Percentiles rank a stretch among this genome's conserved stretches.
These are phyloP conservation scores for Cancer borealis DNA, from an alignment of 2,888 invertebrate genomes.

Conservation along the genomic window DNA sequence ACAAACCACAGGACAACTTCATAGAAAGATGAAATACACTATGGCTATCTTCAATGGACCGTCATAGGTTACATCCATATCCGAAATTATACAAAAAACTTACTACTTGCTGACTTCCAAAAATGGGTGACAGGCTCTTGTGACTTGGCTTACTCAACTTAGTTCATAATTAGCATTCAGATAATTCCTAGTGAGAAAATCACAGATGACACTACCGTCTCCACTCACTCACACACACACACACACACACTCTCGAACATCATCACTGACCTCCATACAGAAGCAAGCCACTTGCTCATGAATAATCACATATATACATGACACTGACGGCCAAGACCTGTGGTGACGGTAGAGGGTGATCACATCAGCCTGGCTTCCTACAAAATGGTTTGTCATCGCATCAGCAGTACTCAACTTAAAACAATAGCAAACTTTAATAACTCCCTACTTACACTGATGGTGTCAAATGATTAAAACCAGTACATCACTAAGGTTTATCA, in stretches of 20 bases:
- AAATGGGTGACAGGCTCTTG: constrained; percentile 71
- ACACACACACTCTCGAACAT: constrained; percentile 53
- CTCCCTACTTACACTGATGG: constrained; percentile 47
- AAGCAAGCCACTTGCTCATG: constrained; percentile 64
- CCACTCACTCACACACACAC: constrained; percentile 56
- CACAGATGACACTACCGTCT: constrained; percentile 53
- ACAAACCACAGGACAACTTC: constrained; percentile 72
- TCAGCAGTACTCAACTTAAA: constrained; percentile 61
- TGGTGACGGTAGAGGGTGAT: constrained; percentile 73
- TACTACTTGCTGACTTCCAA: constrained; percentile 70
- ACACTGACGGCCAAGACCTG: constrained; percentile 70
- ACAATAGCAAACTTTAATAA: constrained; percentile 38
- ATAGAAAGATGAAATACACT: constrained; percentile 74
- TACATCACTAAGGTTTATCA: constrained; percentile 32
- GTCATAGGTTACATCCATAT: constrained; percentile 70
- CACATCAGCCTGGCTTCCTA: constrained; percentile 73
- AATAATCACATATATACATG: constrained; percentile 66
- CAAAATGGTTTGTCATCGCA: constrained; percentile 69
- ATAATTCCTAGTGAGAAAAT: constrained; percentile 68
- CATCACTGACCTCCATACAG: constrained; percentile 49
- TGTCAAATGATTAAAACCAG: constrained; percentile 47
- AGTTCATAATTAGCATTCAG: constrained; percentile 68
- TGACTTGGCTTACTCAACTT: constrained; percentile 68
- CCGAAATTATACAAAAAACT: constrained; percentile 71
- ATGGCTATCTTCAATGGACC: constrained; percentile 72